Evolutionary conservation across 2,888 invertebrate species (phyloP), one percentile per base, ranked within the genome.

Genomic region (Malacosoma neustria): DNA sequence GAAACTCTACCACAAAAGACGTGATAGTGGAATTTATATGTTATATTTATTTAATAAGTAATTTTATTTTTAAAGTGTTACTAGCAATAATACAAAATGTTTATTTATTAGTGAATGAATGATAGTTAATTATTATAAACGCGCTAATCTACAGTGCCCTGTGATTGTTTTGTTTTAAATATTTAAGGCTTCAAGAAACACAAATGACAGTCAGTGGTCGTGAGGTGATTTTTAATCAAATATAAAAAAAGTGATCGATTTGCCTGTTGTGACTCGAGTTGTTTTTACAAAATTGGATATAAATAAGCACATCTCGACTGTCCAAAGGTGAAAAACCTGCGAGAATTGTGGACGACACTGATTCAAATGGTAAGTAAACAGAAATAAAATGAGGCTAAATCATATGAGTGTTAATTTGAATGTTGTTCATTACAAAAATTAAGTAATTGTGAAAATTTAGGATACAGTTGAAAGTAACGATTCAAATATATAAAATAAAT

Each of bases 91-190:
- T 68, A 61, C 64, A 75, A 67, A 72, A 73, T 65, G 61, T 75
- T 80, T 84, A 84, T 84, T 82, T 82, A 81, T 72, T 82, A 82
- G 84, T 82, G 79, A 81, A 84, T 82, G 79, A 81, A 84, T 75
- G 48, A 68, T 82, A 82, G 82, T 72, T 71, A 75, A 82, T 72
- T 81, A 72, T 80, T 76, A 54, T 67, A 72, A 70, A 71, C 63
- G 69, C 74, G 71, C 70, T 71, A 77, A 71, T 74, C 68, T 73
- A 71, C 64, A 66, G 77, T 79, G 75, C 66, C 60, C 69, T 74
- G 81, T 81, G 81, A 81, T 81, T 80, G 72, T 80, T 81, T 80
- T 72, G 71, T 75, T 74, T 64, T 52, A 66, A 65, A 72, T 67
- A 72, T 70, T 66, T 55, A 66, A 67, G 66, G 64, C 66, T 69